Conservation (phyloP, 2,888 invertebrate species). For the Sphaerophoria rueppellii region DNA sequence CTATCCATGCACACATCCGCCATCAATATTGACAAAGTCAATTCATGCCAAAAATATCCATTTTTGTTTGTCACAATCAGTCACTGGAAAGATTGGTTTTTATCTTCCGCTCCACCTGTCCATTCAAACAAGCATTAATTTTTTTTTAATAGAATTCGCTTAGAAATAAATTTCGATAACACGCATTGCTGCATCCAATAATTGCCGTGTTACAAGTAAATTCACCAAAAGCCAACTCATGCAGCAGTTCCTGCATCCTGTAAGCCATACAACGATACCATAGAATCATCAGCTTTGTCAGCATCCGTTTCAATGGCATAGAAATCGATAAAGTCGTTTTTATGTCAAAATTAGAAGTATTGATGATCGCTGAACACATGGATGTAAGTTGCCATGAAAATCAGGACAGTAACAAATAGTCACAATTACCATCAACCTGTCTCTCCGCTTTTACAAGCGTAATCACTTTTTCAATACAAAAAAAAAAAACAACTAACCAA, state of each 20-base stretch:
- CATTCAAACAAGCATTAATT: conserved; percentile 50
- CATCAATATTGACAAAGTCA: too few relatives aligned
- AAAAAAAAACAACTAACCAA: conserved; percentile 3
- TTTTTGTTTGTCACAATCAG: too few relatives aligned
- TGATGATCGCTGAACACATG: too few relatives aligned
- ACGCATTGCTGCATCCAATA: conserved; percentile 54
- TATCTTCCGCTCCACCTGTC: conserved; percentile 5
- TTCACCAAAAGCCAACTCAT: conserved; percentile 14
- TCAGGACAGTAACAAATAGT: not conserved
- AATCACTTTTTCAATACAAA: not conserved
- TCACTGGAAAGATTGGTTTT: not conserved
- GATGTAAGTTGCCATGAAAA: too few relatives aligned
- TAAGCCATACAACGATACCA: not conserved
- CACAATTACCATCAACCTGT: not conserved
- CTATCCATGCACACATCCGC: too few relatives aligned
- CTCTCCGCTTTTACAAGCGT: not conserved
- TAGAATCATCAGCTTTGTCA: conserved; percentile 6
- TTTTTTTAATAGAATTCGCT: conserved; percentile 4
- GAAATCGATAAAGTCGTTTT: too few relatives aligned
- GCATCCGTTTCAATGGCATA: conserved; percentile 27
- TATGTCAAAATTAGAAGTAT: too few relatives aligned
- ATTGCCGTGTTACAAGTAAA: conserved; percentile 15
- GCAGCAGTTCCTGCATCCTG: not conserved
- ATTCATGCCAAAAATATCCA: too few relatives aligned
- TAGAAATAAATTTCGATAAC: conserved; percentile 32